Base-by-base conservation (phyloP, 2,888 invertebrate genomes). In the Cosmorhoe ocellata region DNA sequence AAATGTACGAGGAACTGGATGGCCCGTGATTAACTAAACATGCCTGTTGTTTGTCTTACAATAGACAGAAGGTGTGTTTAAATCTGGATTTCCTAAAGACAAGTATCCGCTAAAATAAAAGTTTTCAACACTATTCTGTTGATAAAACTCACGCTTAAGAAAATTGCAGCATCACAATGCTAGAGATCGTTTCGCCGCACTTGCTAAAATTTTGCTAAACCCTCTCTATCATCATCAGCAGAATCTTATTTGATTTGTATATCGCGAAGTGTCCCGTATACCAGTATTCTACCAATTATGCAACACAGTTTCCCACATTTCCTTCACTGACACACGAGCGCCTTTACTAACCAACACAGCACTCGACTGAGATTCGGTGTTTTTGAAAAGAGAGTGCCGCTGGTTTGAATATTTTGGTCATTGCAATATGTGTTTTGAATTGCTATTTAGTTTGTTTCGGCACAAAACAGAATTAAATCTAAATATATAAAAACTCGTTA, bases 261-360 rank as follows among this genome's bases (percentile, higher is more conserved):
- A 10, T 22, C 18, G n/a, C n/a, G 36, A 34, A 36, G 10, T 37
- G 8, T 27, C 22, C 10, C 6, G 11, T 42, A 38, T 41, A 49
- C 31, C 26, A 30, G 32, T 37, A 51, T 54, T 54, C 56, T 54
- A 41, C 28, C n/a, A 32, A 37, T 56, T 62, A 48, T 56, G 48
- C 32, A 58, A 58, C 41, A 37, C 14, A 22, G 47, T 50, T 59
- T 54, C 53, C 57, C 18, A 48, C 39, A 41, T 61, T 55, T 50
- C 53, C 13, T 4, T 28, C 9, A 24, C 26, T 36, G 32, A 62
- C 58, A 58, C 52, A 62, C 51, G 24, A 38, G 39, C 59, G 58
- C 58, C 59, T 59, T 14, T n/a, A 12, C 7, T 26, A 51, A 43
- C 9, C 22, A 39, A 14, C 51, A 39, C 26, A 44, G 59, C 59